Conservation (phyloP, 2,797 vertebrate genomes). For the Catostomus latipinnis region DNA sequence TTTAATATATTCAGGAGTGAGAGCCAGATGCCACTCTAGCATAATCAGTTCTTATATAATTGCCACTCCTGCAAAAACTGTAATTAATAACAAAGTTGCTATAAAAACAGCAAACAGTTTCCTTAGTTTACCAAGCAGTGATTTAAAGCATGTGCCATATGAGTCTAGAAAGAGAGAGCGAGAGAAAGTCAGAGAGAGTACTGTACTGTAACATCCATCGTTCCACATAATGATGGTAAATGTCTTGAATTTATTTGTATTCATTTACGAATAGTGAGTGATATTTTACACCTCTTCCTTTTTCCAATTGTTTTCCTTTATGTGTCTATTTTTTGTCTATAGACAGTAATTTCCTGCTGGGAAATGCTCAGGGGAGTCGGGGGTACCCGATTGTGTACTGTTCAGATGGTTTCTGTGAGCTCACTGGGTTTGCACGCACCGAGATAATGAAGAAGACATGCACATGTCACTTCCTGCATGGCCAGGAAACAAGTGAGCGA, state of each 20-base stretch:
- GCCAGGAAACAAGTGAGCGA: conserved; percentile 85
- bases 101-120: conserved; percentile 45
- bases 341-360: conserved; percentile 98
- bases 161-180: neutral
- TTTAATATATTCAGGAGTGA: conserved; percentile 13
- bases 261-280: neutral
- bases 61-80: conserved; percentile 27
- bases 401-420: conserved; percentile 94
- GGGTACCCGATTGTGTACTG: conserved; percentile 95
- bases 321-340: conserved; percentile 51
- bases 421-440: conserved; percentile 88
- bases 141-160: neutral
- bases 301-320: neutral
- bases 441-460: conserved; percentile 98
- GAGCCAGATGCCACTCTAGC: conserved; percentile 9
- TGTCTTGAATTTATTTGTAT: neutral
- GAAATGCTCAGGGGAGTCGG: conserved; percentile 87
- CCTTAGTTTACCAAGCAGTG: conserved; percentile 12
- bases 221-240: neutral
- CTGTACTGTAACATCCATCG: neutral
- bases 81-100: conserved; percentile 39
- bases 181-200: neutral
- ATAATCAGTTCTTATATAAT: conserved; percentile 40
- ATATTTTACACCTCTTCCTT: neutral
- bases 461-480: conserved; percentile 89